Evolutionary conservation across 2,113 vertebrate species (phyloP).

Genomic region (Tenrec ecaudatus): DNA sequence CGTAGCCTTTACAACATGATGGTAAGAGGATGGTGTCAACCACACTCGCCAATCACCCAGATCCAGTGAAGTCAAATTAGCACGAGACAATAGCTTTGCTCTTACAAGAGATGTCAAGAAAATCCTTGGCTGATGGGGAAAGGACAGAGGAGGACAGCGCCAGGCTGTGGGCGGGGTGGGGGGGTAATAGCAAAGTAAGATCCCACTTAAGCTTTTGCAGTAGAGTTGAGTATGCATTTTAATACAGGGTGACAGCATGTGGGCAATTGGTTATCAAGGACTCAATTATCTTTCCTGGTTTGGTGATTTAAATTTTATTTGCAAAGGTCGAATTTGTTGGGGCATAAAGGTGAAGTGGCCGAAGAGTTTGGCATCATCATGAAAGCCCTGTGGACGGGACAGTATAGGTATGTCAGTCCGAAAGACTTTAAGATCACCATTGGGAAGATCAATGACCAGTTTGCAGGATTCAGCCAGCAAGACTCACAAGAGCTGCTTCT

Average conservation of each 20-base stretch:
- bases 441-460: constrained; percentile 98
- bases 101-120: neutral
- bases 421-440: constrained; percentile 98
- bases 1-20: neutral
- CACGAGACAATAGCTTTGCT: neutral
- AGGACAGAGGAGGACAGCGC: neutral
- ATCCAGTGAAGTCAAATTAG: constrained; percentile 28
- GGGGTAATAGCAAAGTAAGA: neutral
- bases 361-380: constrained; percentile 99
- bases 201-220: neutral
- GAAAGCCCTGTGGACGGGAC: constrained; percentile 97
- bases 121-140: neutral
- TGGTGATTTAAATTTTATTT: constrained; percentile 63
- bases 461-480: constrained; percentile 95
- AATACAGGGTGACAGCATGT: neutral
- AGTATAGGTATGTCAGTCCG: constrained; percentile 96
- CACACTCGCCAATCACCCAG: neutral
- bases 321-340: constrained; percentile 94
- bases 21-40: neutral
- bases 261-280: constrained; percentile 4
- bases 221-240: constrained; percentile 21
- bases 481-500: constrained; percentile 98
- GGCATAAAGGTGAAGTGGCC: constrained; percentile 98
- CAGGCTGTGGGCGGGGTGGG: neutral
- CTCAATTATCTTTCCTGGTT: neutral